A percentile compares a stretch with the other conserved stretches of the same genome.
Evolutionary conservation across 2,113 vertebrate species (phyloP).

Genomic region (Probosciger aterrimus): DNA sequence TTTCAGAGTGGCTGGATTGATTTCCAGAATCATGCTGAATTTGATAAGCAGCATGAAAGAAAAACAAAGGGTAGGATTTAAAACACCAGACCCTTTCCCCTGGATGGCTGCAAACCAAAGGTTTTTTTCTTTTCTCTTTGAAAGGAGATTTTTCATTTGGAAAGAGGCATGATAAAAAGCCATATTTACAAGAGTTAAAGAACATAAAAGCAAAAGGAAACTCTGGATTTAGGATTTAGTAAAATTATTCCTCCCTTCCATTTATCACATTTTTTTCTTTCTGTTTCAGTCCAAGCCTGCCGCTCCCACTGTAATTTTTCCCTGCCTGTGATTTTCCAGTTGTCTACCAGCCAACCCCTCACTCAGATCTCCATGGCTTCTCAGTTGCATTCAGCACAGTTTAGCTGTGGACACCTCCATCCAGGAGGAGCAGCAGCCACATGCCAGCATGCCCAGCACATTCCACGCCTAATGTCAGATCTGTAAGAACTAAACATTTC

Average conservation of each 20-base stretch:
- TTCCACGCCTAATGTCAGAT: background rate
- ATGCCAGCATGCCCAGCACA: background rate
- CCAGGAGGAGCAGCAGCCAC: background rate
- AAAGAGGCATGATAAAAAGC: background rate
- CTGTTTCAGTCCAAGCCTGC: background rate
- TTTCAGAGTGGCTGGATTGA: background rate
- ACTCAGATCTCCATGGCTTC: background rate
- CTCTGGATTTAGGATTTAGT: background rate
- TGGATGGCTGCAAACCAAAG: background rate
- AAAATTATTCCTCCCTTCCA: background rate
- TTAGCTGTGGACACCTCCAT: background rate
- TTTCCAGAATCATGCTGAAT: background rate
- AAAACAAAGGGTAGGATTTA: background rate
- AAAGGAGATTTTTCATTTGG: slow-evolving; percentile 12
- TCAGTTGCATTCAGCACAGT: background rate
- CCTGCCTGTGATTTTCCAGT: background rate
- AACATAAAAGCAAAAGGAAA: background rate
- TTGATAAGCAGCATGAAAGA: background rate
- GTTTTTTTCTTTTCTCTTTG: background rate
- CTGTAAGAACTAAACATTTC: background rate
- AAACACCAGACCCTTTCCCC: background rate
- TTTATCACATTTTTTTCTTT: background rate
- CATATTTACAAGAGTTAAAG: background rate
- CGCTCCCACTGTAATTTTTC: background rate
- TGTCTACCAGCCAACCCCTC: background rate